These are phyloP conservation scores for Halocynthia roretzi DNA, from an alignment of 23 tunicate species.

Conservation along the genomic window DNA sequence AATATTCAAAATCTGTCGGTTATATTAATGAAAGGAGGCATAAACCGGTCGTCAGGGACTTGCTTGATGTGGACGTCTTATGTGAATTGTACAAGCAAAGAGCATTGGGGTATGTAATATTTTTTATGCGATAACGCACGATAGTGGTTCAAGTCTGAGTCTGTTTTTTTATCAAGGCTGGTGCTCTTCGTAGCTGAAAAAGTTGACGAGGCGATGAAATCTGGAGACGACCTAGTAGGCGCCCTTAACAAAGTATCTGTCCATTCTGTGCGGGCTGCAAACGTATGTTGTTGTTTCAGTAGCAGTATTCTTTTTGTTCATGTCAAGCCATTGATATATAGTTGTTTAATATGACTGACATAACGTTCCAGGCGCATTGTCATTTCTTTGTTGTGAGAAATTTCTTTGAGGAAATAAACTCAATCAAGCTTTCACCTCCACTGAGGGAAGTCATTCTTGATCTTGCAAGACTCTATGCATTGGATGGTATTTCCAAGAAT, in stretches of 20 bases:
- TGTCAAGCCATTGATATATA: not conserved
- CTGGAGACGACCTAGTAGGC: constrained; percentile 70
- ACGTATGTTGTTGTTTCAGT: constrained; percentile 27
- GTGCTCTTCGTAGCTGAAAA: constrained; percentile 52
- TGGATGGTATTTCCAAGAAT: constrained; percentile 62
- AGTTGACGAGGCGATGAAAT: constrained; percentile 49
- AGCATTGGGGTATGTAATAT: constrained; percentile 34
- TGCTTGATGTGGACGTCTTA: constrained; percentile 33
- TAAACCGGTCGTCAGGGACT: constrained; percentile 8
- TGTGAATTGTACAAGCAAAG: constrained; percentile 40
- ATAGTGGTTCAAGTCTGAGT: not conserved
- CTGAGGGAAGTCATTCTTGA: constrained; percentile 33
- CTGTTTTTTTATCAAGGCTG: constrained; percentile 28
- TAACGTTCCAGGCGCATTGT: constrained; percentile 53
- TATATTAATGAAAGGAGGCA: constrained; percentile 22
- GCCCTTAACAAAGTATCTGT: constrained; percentile 65
- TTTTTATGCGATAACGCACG: not conserved
- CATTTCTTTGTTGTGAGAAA: constrained; percentile 71
- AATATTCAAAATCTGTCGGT: constrained; percentile 32
- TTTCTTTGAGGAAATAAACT: constrained; percentile 35
- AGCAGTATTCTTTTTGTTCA: not conserved
- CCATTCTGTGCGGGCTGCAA: constrained; percentile 84
- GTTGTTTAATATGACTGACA: no score
- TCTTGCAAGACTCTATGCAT: constrained; percentile 55
- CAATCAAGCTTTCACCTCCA: constrained; percentile 11